phyloP scores from a whole-genome alignment of 2,797 vertebrate species.

The Benthosema pterotum region DNA sequence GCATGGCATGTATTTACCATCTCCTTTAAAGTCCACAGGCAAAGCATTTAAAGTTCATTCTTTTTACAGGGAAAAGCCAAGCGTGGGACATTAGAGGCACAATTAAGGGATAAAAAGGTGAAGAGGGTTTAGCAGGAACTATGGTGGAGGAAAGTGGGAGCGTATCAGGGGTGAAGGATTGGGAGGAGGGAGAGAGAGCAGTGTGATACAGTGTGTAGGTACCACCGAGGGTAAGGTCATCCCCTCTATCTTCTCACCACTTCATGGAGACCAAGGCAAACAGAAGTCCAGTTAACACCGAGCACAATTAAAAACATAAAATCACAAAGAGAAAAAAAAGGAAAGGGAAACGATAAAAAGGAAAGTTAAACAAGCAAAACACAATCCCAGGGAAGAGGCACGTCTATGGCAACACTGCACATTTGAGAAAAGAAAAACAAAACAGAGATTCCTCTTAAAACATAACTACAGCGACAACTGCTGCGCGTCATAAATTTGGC shows the following conservation, averaged over 20 bases:
- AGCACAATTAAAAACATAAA: slow-evolving; percentile 64
- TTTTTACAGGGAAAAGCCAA: slow-evolving; percentile 24
- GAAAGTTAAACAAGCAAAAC: slow-evolving; percentile 31
- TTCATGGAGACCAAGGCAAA: slow-evolving; percentile 46
- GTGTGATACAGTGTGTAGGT: slow-evolving; percentile 7
- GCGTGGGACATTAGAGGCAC: slow-evolving; percentile 20
- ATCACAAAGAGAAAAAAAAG: slow-evolving; percentile 32
- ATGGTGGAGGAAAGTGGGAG: background rate
- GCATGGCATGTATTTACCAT: slow-evolving; percentile 30
- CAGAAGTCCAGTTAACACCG: slow-evolving; percentile 31
- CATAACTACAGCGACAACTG: slow-evolving; percentile 27
- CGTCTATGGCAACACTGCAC: slow-evolving; percentile 22
- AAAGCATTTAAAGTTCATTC: slow-evolving; percentile 28
- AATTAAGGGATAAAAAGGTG: slow-evolving; percentile 4
- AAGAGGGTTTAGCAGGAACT: slow-evolving; percentile 13
- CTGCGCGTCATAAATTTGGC: background rate
- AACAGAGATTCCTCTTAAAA: slow-evolving; percentile 6
- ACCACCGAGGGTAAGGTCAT: slow-evolving; percentile 21
- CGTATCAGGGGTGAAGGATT: background rate
- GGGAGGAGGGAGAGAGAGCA: background rate
- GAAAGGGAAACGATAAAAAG: slow-evolving; percentile 18
- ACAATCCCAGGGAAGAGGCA: slow-evolving; percentile 44
- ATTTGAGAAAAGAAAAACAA: background rate
- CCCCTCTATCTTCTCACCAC: slow-evolving; percentile 22
- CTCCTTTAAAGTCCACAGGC: slow-evolving; percentile 31